Conservation (phyloP, 2,797 vertebrate species). For the Tangara arthus region DNA sequence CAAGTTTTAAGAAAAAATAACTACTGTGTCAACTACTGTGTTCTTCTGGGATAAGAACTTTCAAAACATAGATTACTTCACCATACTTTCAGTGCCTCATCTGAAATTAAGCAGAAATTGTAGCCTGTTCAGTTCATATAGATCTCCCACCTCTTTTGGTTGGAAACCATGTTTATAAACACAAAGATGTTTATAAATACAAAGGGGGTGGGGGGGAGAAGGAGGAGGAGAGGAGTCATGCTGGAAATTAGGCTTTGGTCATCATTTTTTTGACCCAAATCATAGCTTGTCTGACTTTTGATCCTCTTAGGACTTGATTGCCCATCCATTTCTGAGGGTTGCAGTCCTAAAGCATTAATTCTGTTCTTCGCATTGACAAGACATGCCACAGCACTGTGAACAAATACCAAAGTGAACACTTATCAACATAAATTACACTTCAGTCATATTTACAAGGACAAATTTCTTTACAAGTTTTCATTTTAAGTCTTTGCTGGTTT, state of each 20-base stretch:
- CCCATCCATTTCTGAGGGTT: background rate
- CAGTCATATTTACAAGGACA: background rate
- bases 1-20: background rate
- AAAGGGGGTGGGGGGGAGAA: rapidly evolving
- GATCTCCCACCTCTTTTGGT: background rate
- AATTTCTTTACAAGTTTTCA: background rate
- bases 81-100: background rate
- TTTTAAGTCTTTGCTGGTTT: background rate
- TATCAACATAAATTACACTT: background rate
- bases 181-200: background rate
- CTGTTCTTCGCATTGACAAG: background rate
- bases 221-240: background rate
- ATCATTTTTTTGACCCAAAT: background rate
- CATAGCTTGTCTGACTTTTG: background rate
- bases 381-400: background rate
- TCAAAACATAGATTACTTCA: background rate
- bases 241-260: background rate
- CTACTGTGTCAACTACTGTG: background rate
- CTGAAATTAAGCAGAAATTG: background rate
- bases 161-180: background rate
- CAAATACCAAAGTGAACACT: background rate
- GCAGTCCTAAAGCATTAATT: background rate
- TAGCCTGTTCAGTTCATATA: background rate
- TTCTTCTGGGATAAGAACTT: background rate
- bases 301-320: background rate